A percentile compares a stretch with the other conserved stretches of the same genome.
These are phyloP conservation scores for Drosophila kohkoa DNA, from an alignment of 1,140 invertebrate species.

Conservation along the genomic window DNA sequence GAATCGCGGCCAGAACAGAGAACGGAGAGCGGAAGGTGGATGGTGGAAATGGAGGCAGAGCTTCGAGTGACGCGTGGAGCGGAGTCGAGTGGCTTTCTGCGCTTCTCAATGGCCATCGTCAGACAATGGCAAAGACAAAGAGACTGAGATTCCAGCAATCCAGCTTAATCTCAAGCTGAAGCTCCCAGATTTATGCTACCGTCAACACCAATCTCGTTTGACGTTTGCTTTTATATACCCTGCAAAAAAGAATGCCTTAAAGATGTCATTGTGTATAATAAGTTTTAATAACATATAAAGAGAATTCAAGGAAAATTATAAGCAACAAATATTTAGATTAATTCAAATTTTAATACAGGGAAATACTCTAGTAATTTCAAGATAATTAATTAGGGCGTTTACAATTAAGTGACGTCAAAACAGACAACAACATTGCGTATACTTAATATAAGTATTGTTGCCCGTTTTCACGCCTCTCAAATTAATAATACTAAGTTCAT, in stretches of 20 bases:
- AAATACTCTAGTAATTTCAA: too few species aligned
- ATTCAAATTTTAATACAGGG: not conserved
- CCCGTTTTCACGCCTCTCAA: too few species aligned
- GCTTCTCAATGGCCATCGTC: slow-evolving; percentile 51
- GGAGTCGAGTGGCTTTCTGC: slow-evolving; percentile 39
- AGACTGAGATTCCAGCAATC: slow-evolving; percentile 28
- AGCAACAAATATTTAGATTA: not conserved
- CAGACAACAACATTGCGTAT: too few species aligned
- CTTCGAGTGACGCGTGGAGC: slow-evolving; percentile 18
- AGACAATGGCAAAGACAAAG: slow-evolving; percentile 36
- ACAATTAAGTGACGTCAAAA: too few species aligned
- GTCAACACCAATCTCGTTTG: slow-evolving; percentile 33
- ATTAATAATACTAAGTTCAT: too few species aligned
- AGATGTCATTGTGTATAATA: too few species aligned
- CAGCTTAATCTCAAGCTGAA: slow-evolving; percentile 25
- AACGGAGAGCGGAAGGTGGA: not conserved
- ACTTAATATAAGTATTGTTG: too few species aligned
- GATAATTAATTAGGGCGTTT: too few species aligned
- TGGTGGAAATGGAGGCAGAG: slow-evolving; percentile 5
- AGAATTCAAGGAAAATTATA: not conserved
- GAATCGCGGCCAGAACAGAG: slow-evolving; percentile 1
- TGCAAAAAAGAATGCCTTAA: not conserved
- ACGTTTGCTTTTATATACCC: slow-evolving; percentile 37
- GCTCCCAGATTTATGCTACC: slow-evolving; percentile 55
- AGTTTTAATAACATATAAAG: not conserved